Base-by-base conservation (phyloP, 2,888 invertebrate genomes). In the Xanthia togata region DNA sequence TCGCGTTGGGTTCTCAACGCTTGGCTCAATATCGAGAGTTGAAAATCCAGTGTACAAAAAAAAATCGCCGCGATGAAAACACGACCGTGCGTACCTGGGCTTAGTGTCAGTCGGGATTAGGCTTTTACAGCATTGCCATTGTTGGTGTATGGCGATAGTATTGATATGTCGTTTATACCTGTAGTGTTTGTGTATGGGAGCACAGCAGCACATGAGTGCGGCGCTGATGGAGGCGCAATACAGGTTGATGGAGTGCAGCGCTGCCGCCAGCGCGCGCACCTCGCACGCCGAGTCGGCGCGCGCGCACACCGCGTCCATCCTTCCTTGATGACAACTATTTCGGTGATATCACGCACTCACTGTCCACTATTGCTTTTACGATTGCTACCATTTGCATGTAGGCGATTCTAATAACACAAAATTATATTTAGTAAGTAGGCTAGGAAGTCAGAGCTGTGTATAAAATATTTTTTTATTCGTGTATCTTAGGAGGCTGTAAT, bases 221-320 rank as follows among this genome's bases (percentile, higher is more conserved):
- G 95, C 93, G 65, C 94, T 92, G 81, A 96, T 92, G 80, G 93
- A 90, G 44, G 95, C 95, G 90, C 96, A 96, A 93, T 96, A 96
- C 47, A 96, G 92, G 83, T 96, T 96, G 84, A 96, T 89, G 26
- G 93, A 91, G 86, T 96, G 96, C 86, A 96, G 91, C 70, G 95
- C 94, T 4, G 94, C 96, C 11, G 92, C 87, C 78, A 96, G 90
- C 69, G 94, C 96, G 81, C 92, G 93, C 88, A 91, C 89, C 78
- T 91, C 92, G 84, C 96, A 96, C 57, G 88, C 89, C 12, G 80
- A 81, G 75, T 93, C 94, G 62, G 88, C 92, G 81, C 88, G 91
- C 62, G 86, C 90, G 89, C 96, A 96, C 73, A 96, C 89, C 75
- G 94, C 93, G 71, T 96, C 96, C 96, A 96, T 96, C 67, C 67